phyloP scores from a whole-genome alignment of 2,888 invertebrate genomes.

The Macrosoma leucophasiata region DNA sequence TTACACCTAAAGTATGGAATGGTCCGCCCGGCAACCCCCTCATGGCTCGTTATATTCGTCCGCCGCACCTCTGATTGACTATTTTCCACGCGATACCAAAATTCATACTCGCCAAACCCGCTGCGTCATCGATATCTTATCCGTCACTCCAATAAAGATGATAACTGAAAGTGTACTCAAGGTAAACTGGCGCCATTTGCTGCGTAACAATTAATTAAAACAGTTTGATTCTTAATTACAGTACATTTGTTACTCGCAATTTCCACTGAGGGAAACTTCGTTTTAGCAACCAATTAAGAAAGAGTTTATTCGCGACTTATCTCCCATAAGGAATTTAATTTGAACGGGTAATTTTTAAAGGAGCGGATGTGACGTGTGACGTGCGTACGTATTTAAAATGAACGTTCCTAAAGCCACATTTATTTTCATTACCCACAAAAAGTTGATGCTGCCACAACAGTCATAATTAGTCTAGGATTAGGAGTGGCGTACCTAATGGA shows the following conservation, averaged over 20 bases:
- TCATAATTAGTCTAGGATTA: too few species aligned
- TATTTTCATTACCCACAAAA: too few species aligned
- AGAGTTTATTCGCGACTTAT: constrained; percentile 26
- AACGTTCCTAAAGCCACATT: too few species aligned
- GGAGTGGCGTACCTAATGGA: too few species aligned
- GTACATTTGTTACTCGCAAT: constrained; percentile 27
- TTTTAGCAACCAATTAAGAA: constrained; percentile 26
- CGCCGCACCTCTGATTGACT: constrained; percentile 39
- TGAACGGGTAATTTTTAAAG: too few species aligned
- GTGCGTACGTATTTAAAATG: too few species aligned
- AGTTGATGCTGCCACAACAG: too few species aligned
- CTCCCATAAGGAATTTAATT: too few species aligned
- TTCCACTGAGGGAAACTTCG: constrained; percentile 25
- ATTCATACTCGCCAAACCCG: constrained; percentile 31
- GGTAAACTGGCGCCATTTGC: constrained; percentile 18
- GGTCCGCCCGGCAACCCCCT: constrained; percentile 23
- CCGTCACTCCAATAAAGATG: constrained; percentile 20
- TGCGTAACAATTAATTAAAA: constrained; percentile 26
- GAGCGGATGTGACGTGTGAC: too few species aligned
- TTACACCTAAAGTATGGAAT: too few species aligned
- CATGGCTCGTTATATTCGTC: constrained; percentile 36
- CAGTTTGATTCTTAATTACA: constrained; percentile 27
- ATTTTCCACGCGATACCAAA: constrained; percentile 34
- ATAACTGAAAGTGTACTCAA: constrained; percentile 25
- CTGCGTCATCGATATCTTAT: constrained; percentile 29